A percentile compares a stretch with the other conserved stretches of the same genome.
Conservation (phyloP, 1,140 invertebrate species). For the Cydia fagiglandana region DNA sequence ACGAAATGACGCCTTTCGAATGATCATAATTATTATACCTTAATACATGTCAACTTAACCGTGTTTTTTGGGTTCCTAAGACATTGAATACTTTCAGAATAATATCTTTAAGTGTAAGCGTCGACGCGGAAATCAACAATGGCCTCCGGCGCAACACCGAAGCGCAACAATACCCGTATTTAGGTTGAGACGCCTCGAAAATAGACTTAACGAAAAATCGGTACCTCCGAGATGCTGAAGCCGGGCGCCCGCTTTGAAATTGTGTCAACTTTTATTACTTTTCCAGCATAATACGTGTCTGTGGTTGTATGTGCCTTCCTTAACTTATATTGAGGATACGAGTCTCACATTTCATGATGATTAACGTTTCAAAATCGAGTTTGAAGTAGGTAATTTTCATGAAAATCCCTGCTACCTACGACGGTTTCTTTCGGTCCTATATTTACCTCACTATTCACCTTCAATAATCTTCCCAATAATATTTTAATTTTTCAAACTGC, state of each 20-base stretch:
- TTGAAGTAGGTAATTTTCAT: background rate
- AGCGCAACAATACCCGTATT: conserved; percentile 47
- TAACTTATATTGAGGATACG: conserved; percentile 7
- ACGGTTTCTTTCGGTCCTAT: too few relatives aligned
- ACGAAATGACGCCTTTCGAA: background rate
- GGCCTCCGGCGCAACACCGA: conserved; percentile 34
- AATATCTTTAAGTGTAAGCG: conserved; percentile 51
- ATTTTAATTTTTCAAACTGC: too few relatives aligned
- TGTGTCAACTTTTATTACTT: conserved; percentile 58
- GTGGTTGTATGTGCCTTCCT: conserved; percentile 7
- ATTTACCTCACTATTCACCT: too few relatives aligned
- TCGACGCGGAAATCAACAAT: conserved; percentile 38
- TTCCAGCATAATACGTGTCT: conserved; percentile 30
- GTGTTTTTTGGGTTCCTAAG: background rate
- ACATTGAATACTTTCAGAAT: conserved; percentile 35
- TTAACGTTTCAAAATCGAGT: conserved; percentile 6
- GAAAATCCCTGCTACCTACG: background rate
- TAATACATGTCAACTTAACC: background rate
- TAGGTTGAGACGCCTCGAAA: conserved; percentile 48
- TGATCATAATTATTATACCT: background rate
- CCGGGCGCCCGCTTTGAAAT: conserved; percentile 47
- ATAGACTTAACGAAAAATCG: conserved; percentile 53
- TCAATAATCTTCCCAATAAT: too few relatives aligned
- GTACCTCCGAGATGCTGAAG: conserved; percentile 33
- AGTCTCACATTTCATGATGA: background rate